Percentiles rank a stretch among this genome's conserved stretches.
phyloP scores from a whole-genome alignment of 2,888 invertebrate genomes.

The Drosophila prostipennis region DNA sequence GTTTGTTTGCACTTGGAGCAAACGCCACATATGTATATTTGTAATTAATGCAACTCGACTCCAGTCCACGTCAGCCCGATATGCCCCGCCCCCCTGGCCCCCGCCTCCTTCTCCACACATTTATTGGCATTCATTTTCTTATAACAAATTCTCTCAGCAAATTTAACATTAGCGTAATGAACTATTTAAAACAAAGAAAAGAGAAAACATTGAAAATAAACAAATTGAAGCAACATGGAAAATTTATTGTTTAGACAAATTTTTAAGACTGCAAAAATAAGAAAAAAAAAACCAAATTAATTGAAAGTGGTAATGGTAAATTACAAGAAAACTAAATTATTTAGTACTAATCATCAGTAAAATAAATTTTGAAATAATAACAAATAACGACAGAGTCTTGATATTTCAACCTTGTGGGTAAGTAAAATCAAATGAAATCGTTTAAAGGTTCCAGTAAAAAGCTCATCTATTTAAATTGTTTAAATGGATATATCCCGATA shows the following conservation, averaged over 20 bases:
- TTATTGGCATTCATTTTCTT: slow-evolving; percentile 30
- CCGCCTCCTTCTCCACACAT: slow-evolving; percentile 11
- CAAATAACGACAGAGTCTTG: slow-evolving; percentile 5
- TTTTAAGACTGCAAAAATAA: slow-evolving; percentile 82
- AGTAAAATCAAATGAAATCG: background rate
- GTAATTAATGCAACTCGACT: slow-evolving; percentile 35
- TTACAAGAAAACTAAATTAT: slow-evolving; percentile 65
- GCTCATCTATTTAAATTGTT: background rate
- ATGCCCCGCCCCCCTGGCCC: background rate
- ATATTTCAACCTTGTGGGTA: background rate
- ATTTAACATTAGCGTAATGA: slow-evolving; percentile 37
- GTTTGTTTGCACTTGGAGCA: slow-evolving; percentile 45
- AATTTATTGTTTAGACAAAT: slow-evolving; percentile 82
- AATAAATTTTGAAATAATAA: slow-evolving; percentile 67
- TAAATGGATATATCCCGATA: slow-evolving; percentile 12
- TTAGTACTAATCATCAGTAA: slow-evolving; percentile 77
- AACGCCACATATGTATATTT: slow-evolving; percentile 48
- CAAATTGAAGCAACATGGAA: slow-evolving; percentile 61
- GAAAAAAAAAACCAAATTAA: slow-evolving; percentile 67
- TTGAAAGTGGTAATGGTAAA: slow-evolving; percentile 81
- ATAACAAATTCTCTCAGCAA: slow-evolving; percentile 26
- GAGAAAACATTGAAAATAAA: slow-evolving; percentile 45
- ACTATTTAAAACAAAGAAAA: slow-evolving; percentile 25
- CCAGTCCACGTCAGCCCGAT: slow-evolving; percentile 27
- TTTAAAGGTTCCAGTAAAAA: background rate